These are phyloP conservation scores for Pseudochaenichthys georgianus DNA, from an alignment of 2,797 vertebrate genomes.

Conservation along the genomic window DNA sequence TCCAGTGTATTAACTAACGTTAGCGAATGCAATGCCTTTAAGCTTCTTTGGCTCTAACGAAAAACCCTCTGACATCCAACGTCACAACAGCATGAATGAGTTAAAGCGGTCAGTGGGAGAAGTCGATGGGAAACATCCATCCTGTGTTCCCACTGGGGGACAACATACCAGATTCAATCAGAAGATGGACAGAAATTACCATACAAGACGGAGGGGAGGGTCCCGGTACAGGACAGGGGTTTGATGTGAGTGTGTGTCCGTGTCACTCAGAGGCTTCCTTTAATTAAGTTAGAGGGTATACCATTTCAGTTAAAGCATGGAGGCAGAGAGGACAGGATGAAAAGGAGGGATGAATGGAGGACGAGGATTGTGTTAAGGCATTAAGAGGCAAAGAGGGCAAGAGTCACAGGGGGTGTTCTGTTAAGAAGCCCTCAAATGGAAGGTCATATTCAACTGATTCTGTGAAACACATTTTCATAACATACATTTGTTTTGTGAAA, in stretches of 20 bases:
- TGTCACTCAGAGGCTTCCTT: constrained; percentile 51
- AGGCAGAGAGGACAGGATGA: constrained; percentile 22
- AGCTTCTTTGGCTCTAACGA: not conserved
- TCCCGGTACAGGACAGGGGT: not conserved
- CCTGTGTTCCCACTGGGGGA: constrained; percentile 39
- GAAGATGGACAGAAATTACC: constrained; percentile 62
- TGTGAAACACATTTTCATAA: not conserved
- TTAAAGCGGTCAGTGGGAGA: constrained; percentile 19
- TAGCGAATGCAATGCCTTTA: not conserved
- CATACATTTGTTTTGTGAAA: not conserved
- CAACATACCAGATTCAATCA: constrained; percentile 61
- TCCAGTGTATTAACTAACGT: not conserved
- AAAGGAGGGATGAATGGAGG: constrained; percentile 23
- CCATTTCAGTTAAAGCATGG: constrained; percentile 61
- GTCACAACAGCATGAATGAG: constrained; percentile 30
- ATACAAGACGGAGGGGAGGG: constrained; percentile 38
- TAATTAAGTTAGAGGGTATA: constrained; percentile 76
- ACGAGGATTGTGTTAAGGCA: constrained; percentile 50
- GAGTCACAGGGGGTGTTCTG: not conserved
- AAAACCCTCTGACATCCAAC: not conserved
- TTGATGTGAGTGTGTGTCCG: constrained; percentile 15
- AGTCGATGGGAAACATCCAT: constrained; percentile 38
- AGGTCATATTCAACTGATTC: not conserved
- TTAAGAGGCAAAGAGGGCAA: constrained; percentile 36
- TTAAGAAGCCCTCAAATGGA: not conserved